phyloP scores from a whole-genome alignment of 2,797 vertebrate species.

The Triplophysa yarkandensis region DNA sequence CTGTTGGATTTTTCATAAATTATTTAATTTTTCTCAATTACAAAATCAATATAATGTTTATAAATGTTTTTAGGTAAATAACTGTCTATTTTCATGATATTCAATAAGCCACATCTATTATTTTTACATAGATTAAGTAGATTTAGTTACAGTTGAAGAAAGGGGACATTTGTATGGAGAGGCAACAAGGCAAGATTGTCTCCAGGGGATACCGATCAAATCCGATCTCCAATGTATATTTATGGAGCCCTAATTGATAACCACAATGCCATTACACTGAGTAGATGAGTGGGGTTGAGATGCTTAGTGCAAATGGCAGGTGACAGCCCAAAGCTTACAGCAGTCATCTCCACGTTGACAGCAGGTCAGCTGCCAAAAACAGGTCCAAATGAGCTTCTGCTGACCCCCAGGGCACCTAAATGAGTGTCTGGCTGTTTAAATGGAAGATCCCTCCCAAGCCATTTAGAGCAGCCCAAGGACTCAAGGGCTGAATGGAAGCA shows the following conservation, averaged over 20 bases:
- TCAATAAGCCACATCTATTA: no score
- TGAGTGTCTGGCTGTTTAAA: conserved; percentile 55
- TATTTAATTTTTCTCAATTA: no score
- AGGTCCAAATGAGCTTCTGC: conserved; percentile 30
- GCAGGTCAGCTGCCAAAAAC: conserved; percentile 40
- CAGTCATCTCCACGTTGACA: conserved; percentile 38
- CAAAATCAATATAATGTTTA: no score
- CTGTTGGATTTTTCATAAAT: no score
- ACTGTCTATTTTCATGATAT: no score
- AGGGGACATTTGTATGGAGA: background rate
- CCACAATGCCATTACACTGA: conserved; percentile 56
- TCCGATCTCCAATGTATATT: conserved; percentile 49
- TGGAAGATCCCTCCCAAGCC: conserved; percentile 50
- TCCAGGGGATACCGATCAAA: conserved; percentile 42
- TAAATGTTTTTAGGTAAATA: no score
- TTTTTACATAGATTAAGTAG: no score
- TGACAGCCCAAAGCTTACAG: conserved; percentile 53
- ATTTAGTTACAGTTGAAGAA: no score
- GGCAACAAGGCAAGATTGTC: background rate
- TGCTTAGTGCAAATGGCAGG: conserved; percentile 53
- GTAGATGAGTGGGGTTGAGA: conserved; percentile 54
- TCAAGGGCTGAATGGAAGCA: conserved; percentile 48
- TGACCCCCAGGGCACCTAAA: conserved; percentile 51
- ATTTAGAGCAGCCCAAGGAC: conserved; percentile 54
- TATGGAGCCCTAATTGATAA: conserved; percentile 62